Evolutionary conservation across 2,797 vertebrate genomes (phyloP).

Genomic region (Sebastiscus tertius): DNA sequence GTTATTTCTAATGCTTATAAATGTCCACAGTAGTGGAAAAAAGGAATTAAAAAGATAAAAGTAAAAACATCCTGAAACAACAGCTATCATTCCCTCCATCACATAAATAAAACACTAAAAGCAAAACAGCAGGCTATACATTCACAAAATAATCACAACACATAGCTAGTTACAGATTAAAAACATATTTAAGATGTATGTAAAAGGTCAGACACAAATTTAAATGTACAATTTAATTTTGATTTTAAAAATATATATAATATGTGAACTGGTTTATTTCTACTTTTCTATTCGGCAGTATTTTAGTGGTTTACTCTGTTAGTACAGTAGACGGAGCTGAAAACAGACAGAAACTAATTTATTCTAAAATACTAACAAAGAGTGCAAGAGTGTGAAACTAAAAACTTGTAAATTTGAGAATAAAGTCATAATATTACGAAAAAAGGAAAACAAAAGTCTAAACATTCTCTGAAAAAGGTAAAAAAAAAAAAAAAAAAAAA

Average conservation of each 20-base stretch:
- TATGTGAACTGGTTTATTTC: neutral
- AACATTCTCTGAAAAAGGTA: too few species aligned
- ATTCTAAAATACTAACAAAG: too few species aligned
- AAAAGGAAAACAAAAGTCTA: too few species aligned
- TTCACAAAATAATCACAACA: neutral
- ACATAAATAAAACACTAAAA: neutral
- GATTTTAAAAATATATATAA: too few species aligned
- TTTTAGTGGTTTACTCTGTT: neutral
- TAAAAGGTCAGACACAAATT: neutral
- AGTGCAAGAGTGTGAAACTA: too few species aligned
- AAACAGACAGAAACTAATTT: neutral
- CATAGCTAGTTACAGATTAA: neutral
- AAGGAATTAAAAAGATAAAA: neutral
- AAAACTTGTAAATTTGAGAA: too few species aligned
- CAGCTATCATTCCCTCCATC: neutral
- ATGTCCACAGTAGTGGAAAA: neutral
- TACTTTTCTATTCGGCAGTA: neutral
- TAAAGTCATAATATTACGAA: too few species aligned
- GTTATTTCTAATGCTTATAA: neutral
- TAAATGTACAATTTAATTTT: neutral
- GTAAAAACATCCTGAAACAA: neutral
- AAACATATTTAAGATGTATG: neutral
- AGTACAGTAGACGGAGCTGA: neutral
- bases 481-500: too few species aligned
- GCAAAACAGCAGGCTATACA: neutral